Evolutionary conservation across 2,113 vertebrate genomes (phyloP), one percentile per base, ranked within the genome.

Genomic region (Probosciger aterrimus): DNA sequence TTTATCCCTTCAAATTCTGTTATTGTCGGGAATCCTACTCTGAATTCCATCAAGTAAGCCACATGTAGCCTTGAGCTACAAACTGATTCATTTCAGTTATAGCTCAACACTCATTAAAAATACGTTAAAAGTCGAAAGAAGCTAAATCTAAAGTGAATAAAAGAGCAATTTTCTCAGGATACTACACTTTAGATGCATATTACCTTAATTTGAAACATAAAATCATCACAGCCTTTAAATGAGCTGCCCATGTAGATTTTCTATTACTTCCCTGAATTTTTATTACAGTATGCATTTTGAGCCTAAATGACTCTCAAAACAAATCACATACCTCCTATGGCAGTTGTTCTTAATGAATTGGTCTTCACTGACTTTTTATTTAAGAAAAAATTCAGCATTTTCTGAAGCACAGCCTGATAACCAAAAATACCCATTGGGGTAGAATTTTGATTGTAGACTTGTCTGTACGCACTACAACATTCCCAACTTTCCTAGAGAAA

Each of bases 341-440:
- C 59, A 83, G 23, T 52, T 86, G 37, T 62, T 95, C 87, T 79
- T 91, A 96, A 91, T 89, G 73, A 97, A 84, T 70, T 91, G 64
- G 57, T 80, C 62, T 93, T 80, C 75, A 57, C 30, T 71, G 35
- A 27, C 78, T 96, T 96, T 90, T 71, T 65, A 46, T 19, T 86
- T 64, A 75, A 53, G 73, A 77, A 47, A 73, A 80, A 94, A 65
- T 3, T 19, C 47, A 57, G 57, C 44, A 25, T 77, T 49, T 94
- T 64, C 57, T 81, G 47, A 92, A 93, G 70, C 24, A 76, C 15
- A 92, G 55, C 77, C 7, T 53, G 57, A 60, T 44, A 33, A 63
- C 39, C 28, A 25, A 93, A 97, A 91, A 95, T 60, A 83, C 27
- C 67, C 43, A 86, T 5, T 63, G 43, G 44, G 62, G 52, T 55